These are phyloP conservation scores for Stratiomys singularior DNA, from an alignment of 2,888 invertebrate genomes.

Conservation along the genomic window DNA sequence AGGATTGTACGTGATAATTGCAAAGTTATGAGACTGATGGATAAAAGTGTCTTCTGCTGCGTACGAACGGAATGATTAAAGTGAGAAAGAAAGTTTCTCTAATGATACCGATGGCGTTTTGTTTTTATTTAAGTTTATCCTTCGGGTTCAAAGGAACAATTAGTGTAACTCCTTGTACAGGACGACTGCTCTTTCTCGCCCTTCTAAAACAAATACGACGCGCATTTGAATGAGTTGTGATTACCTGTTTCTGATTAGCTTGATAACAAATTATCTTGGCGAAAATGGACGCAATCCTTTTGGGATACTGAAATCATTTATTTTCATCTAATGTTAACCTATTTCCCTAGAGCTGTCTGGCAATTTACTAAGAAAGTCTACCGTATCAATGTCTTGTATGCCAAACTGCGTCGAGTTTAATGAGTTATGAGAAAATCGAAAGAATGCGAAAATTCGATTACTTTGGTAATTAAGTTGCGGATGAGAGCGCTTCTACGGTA, in stretches of 20 bases:
- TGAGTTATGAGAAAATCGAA: neutral
- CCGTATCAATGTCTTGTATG: no score
- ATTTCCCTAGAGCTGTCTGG: conserved; percentile 43
- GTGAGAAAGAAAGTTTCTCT: no score
- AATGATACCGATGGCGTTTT: neutral
- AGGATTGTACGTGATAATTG: conserved; percentile 49
- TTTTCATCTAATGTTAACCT: conserved; percentile 51
- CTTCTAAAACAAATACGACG: no score
- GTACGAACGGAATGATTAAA: neutral
- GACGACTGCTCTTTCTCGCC: no score
- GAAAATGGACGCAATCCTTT: neutral
- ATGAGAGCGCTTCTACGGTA: no score
- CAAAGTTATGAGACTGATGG: neutral
- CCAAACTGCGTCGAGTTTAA: no score
- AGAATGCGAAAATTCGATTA: neutral
- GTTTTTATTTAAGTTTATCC: no score
- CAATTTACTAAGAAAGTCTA: neutral
- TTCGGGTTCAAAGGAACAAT: no score
- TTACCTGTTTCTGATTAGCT: neutral
- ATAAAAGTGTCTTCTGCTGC: neutral
- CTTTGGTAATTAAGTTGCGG: neutral
- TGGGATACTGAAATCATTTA: conserved; percentile 48
- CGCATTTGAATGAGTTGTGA: no score
- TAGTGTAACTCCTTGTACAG: no score
- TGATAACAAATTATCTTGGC: no score